phyloP scores from a whole-genome alignment of 1,140 invertebrate species.

The Calliopsis andreniformis region DNA sequence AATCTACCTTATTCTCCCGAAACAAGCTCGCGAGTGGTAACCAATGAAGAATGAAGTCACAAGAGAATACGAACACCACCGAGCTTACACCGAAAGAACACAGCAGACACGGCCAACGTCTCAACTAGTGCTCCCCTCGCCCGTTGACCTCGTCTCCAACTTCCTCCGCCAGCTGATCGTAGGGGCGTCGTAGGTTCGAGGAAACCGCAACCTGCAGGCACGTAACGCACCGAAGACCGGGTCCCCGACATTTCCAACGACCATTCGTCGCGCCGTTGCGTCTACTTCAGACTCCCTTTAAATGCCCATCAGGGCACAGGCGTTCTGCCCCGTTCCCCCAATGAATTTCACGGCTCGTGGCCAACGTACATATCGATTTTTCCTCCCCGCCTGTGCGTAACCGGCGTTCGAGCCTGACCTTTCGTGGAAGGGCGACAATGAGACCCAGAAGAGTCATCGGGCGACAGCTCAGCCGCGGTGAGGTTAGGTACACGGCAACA shows the following conservation, averaged over 20 bases:
- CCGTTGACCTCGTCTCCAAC: not conserved
- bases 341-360: constrained; percentile 32
- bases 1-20: too few relatives aligned
- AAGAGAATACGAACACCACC: too few relatives aligned
- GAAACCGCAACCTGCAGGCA: constrained; percentile 11
- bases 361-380: constrained; percentile 73
- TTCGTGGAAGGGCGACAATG: constrained; percentile 24
- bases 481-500: too few relatives aligned
- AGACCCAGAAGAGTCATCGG: too few relatives aligned
- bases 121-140: too few relatives aligned
- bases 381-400: constrained; percentile 25
- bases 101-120: too few relatives aligned
- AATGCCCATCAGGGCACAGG: not conserved
- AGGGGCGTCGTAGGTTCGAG: not conserved
- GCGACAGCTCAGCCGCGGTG: too few relatives aligned
- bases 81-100: too few relatives aligned
- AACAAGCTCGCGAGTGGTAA: too few relatives aligned
- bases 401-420: constrained; percentile 32
- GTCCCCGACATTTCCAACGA: not conserved
- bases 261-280: not conserved
- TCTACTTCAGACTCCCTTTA: constrained; percentile 15
- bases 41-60: too few relatives aligned
- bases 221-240: not conserved
- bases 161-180: constrained; percentile 1
- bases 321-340: not conserved